Conservation (phyloP, 1,140 invertebrate genomes). For the Bombus affinis region DNA sequence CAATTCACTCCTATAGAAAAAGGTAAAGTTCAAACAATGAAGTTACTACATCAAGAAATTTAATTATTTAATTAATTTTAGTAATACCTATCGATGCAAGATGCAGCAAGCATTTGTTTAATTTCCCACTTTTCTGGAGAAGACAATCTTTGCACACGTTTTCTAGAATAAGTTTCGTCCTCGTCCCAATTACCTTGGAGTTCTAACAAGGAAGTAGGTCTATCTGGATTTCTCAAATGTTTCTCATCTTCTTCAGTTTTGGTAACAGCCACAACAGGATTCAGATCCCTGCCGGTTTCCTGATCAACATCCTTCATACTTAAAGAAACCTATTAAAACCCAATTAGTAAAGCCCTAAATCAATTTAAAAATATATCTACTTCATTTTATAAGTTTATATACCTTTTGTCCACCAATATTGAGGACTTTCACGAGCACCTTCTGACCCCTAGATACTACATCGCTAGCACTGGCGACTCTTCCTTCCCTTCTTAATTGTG, state of each 20-base stretch:
- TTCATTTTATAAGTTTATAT: background rate
- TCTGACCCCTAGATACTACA: conserved; percentile 95
- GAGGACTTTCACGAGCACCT: conserved; percentile 94
- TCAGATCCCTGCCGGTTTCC: conserved; percentile 96
- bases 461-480: conserved; percentile 97
- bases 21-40: conserved; percentile 72
- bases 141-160: conserved; percentile 94
- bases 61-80: background rate
- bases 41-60: background rate
- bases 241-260: conserved; percentile 85
- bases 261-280: conserved; percentile 85
- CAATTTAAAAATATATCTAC: conserved; percentile 2
- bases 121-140: conserved; percentile 98
- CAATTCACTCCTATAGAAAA: conserved; percentile 92
- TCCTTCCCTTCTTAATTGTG: conserved; percentile 95
- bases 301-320: conserved; percentile 99
- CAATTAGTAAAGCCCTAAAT: background rate
- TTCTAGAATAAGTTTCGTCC: conserved; percentile 90
- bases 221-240: conserved; percentile 92
- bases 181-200: conserved; percentile 88
- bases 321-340: conserved; percentile 86
- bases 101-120: conserved; percentile 85
- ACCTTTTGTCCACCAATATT: conserved; percentile 95
- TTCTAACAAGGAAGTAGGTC: conserved; percentile 89
- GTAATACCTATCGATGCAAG: conserved; percentile 83